Evolutionary conservation across 2,888 invertebrate genomes (phyloP), one percentile per base, ranked within the genome.

Genomic region (Teleiodes luculella): DNA sequence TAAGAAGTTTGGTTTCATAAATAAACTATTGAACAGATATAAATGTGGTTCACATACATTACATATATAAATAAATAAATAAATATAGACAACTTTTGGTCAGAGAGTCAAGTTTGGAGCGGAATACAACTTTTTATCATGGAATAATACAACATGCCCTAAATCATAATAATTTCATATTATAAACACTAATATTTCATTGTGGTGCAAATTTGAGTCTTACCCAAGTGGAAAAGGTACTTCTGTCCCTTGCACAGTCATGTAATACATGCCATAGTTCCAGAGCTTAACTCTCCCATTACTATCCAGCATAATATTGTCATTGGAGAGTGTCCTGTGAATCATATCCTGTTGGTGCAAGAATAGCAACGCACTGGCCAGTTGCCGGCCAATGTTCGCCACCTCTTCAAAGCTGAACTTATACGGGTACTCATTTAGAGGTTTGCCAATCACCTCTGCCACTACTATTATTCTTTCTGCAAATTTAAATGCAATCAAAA

Each of bases 181-280:
- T n/a, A n/a, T n/a, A n/a, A n/a, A n/a, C n/a, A n/a, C n/a, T n/a
- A n/a, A n/a, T n/a, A n/a, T n/a, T n/a, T n/a, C n/a, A 28, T 33
- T 33, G n/a, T 33, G 33, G 10, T 33, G n/a, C n/a, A n/a, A n/a
- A 33, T 33, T 33, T 11, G 2, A 33, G 10, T 33, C 91, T 81
- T 86, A 95, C 94, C 96, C 94, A 64, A 96, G 92, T 57, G 98
- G 98, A 91, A 98, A 98, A 11, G 95, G 93, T 1, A 98, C 97
- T 77, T 96, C 94, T 70, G 92, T 93, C 11, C 97, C 98, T 73
- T 92, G 91, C 65, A 94, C 95, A 13, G 98, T 97, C 95, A 98
- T 97, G 67, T 95, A 93, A 80, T 95, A 97, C 64, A 98, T 84
- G n/a, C 98, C 98, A 90, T 96, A 98, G 81, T 97, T 97, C 67